A percentile compares a stretch with the other conserved stretches of the same genome.
Evolutionary conservation across 2,797 vertebrate genomes (phyloP).

Genomic region (Acanthurus tractus): DNA sequence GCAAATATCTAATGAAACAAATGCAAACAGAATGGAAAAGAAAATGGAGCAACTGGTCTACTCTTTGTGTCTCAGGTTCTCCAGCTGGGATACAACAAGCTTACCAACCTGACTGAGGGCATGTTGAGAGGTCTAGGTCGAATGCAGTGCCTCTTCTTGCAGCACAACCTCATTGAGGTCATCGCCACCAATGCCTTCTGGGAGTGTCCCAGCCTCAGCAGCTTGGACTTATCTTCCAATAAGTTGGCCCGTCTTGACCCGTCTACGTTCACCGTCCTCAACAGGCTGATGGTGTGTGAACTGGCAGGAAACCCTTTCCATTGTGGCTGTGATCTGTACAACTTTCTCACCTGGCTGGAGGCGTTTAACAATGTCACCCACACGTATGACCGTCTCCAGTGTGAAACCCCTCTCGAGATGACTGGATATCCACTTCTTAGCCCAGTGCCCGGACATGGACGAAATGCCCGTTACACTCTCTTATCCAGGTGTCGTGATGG

Average conservation of each 20-base stretch:
- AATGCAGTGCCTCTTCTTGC: constrained; percentile 97
- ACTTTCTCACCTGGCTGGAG: constrained; percentile 95
- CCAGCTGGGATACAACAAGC: constrained; percentile 97
- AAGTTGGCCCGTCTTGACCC: constrained; percentile 94
- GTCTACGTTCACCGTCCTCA: constrained; percentile 91
- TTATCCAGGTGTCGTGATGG: constrained; percentile 93
- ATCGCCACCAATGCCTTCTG: constrained; percentile 94
- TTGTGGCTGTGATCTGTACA: constrained; percentile 95
- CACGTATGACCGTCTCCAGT: constrained; percentile 97
- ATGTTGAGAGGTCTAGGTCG: constrained; percentile 95
- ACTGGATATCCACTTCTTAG: constrained; percentile 93
- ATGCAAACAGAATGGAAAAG: background rate
- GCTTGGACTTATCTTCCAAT: constrained; percentile 97
- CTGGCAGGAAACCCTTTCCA: constrained; percentile 97
- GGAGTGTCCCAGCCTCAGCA: constrained; percentile 96
- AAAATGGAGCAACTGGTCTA: no score
- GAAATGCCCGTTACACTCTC: constrained; percentile 93
- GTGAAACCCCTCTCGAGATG: constrained; percentile 94
- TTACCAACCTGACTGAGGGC: constrained; percentile 97
- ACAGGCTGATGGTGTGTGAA: constrained; percentile 95
- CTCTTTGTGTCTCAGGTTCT: constrained; percentile 82
- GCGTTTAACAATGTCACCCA: constrained; percentile 97
- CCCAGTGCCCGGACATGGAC: constrained; percentile 87
- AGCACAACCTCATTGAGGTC: constrained; percentile 97
- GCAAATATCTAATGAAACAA: background rate